A percentile compares a stretch with the other conserved stretches of the same genome.
These are phyloP conservation scores for Drosophila nr. perissopoda DNA, from an alignment of 2,888 invertebrate species.

Conservation along the genomic window DNA sequence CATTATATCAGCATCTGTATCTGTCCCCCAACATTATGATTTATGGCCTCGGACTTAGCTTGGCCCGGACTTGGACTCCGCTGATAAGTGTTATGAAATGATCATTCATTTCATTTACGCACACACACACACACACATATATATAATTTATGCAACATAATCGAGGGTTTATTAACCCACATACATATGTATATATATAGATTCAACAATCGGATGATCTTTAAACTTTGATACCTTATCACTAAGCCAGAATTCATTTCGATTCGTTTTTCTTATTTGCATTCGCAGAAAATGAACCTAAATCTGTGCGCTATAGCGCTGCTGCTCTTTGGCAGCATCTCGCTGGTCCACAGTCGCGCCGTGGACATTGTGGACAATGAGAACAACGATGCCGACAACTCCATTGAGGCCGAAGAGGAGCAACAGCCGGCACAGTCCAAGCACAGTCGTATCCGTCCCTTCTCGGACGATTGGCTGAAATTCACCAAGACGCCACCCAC, in stretches of 20 bases:
- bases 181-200: slow-evolving; percentile 8
- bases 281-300: slow-evolving; percentile 84
- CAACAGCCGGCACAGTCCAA: slow-evolving; percentile 44
- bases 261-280: background rate
- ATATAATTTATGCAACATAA: slow-evolving; percentile 16
- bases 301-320: slow-evolving; percentile 83
- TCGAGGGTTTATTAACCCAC: slow-evolving; percentile 67
- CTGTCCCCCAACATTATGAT: slow-evolving; percentile 35
- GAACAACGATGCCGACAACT: slow-evolving; percentile 81
- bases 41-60: slow-evolving; percentile 39
- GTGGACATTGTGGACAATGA: slow-evolving; percentile 76
- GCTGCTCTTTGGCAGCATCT: slow-evolving; percentile 80
- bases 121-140: background rate
- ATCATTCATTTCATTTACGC: background rate
- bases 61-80: slow-evolving; percentile 16
- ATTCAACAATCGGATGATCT: slow-evolving; percentile 49
- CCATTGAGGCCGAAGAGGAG: slow-evolving; percentile 74
- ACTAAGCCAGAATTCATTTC: slow-evolving; percentile 18
- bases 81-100: slow-evolving; percentile 22
- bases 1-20: slow-evolving; percentile 1
- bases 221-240: slow-evolving; percentile 42
- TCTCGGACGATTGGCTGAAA: slow-evolving; percentile 80
- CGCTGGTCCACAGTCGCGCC: slow-evolving; percentile 79
- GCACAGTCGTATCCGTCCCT: slow-evolving; percentile 43
- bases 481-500: slow-evolving; percentile 87